These are phyloP conservation scores for Rutilus rutilus DNA, from an alignment of 2,113 vertebrate genomes.

Conservation along the genomic window DNA sequence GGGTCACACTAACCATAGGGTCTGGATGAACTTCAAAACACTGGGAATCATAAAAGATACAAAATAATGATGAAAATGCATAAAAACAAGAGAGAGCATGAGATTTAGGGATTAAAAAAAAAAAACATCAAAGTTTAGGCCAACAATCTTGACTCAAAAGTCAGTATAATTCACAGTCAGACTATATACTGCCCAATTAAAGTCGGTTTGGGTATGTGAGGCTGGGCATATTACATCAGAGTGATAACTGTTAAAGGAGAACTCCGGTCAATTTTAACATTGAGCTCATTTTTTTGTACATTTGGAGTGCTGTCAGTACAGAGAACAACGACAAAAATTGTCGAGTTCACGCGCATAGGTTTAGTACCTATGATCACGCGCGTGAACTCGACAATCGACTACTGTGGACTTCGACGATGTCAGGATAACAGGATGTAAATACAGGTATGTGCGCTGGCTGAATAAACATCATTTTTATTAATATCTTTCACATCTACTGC, in stretches of 20 bases:
- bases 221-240: not conserved
- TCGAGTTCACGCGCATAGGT: too few species aligned
- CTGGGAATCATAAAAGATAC: constrained; percentile 56
- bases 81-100: not conserved
- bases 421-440: too few species aligned
- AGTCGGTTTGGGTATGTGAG: not conserved
- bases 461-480: too few species aligned
- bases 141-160: not conserved
- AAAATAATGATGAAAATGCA: constrained; percentile 23
- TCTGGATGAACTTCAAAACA: constrained; percentile 84
- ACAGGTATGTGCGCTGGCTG: too few species aligned
- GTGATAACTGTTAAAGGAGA: not conserved
- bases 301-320: too few species aligned
- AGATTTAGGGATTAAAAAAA: not conserved
- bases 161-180: not conserved
- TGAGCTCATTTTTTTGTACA: too few species aligned
- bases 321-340: too few species aligned
- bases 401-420: too few species aligned
- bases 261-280: too few species aligned
- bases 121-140: constrained; percentile 17
- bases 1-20: constrained; percentile 70
- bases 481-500: too few species aligned
- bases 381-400: too few species aligned
- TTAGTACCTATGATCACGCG: too few species aligned
- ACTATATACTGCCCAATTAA: not conserved